Conservation (phyloP, 2,888 invertebrate genomes). For the Apeira syringaria region DNA sequence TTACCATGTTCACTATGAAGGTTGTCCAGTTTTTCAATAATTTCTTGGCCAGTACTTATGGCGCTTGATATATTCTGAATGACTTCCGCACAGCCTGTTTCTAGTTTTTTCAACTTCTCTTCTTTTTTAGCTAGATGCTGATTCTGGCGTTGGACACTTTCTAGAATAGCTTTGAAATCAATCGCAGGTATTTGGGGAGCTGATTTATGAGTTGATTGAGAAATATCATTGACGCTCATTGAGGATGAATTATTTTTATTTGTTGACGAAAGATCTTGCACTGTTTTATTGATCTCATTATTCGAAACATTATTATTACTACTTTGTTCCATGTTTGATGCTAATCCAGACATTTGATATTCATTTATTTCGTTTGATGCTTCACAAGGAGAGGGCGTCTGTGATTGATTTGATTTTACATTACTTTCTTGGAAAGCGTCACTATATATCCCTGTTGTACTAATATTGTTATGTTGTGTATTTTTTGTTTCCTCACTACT, state of each 20-base stretch:
- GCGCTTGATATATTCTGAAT: conserved; percentile 45
- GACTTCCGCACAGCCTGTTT: conserved; percentile 47
- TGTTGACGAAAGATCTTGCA: not conserved
- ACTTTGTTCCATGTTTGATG: conserved; percentile 9
- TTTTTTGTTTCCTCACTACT: too few species aligned
- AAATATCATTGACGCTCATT: not conserved
- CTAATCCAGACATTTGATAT: conserved; percentile 1
- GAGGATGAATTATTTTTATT: not conserved
- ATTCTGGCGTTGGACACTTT: conserved; percentile 47
- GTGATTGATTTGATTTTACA: conserved; percentile 8
- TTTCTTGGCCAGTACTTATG: conserved; percentile 40
- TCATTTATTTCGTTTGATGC: conserved; percentile 2
- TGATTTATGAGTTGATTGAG: not conserved
- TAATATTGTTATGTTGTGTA: conserved; percentile 44
- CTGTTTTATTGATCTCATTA: conserved; percentile 2
- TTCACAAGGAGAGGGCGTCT: not conserved
- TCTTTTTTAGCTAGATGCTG: conserved; percentile 48
- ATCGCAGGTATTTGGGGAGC: not conserved
- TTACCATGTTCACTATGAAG: conserved; percentile 38
- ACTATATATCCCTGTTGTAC: conserved; percentile 24
- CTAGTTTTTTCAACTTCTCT: conserved; percentile 46
- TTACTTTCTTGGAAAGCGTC: conserved; percentile 7
- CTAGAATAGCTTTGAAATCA: conserved; percentile 44
- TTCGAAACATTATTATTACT: conserved; percentile 7
- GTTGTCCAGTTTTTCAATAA: conserved; percentile 47